Evolutionary conservation across 1,140 invertebrate species (phyloP), one percentile per base, ranked within the genome.

Genomic region (Choristoneura fumiferana): DNA sequence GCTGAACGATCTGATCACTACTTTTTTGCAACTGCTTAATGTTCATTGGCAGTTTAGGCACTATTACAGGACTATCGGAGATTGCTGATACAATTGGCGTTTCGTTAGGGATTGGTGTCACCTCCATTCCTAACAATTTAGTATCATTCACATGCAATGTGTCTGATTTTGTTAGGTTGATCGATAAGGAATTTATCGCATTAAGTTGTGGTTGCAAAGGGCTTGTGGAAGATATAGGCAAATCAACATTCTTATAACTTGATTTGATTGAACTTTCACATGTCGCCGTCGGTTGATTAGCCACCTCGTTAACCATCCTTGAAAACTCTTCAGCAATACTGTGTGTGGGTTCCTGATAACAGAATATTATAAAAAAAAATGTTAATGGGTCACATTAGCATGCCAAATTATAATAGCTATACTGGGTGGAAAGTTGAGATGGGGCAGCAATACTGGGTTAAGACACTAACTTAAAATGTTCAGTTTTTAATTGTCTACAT

Each of bases 41-140:
- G 64, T 77, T 78, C 45, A 71, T 63, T 59, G 81, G 69, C 74
- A 84, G 72, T 82, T 87, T 87, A 83, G 84, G 84, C 83, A 87
- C 84, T 82, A 86, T 84, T 67, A 86, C 80, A 68, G 84, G 84
- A 79, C 78, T 87, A 39, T 86, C 78, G 54, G 84, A 85, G 80
- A 88, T 84, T 43, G 81, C 83, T 18, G 83, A 86, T 8, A 86
- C 85, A 34, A 88, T 73, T 33, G 83, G 83, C 2, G 83, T 86
- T 67, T 86, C 83, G 56, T 63, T 73, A 45, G 69, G 22, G 67
- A 78, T 76, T 58, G 66, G 69, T 57, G 70, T 76, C 70, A 82
- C 72, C 72, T 77, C 71, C 55, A 68, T 60, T 67, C 69, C 81
- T 71, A 77, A 65, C 68, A 59, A 72, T 75, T 80, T 82, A 79